A percentile compares a stretch with the other conserved stretches of the same genome.
Conservation (phyloP, 1,140 invertebrate genomes). For the Leptonema lineaticorne region DNA sequence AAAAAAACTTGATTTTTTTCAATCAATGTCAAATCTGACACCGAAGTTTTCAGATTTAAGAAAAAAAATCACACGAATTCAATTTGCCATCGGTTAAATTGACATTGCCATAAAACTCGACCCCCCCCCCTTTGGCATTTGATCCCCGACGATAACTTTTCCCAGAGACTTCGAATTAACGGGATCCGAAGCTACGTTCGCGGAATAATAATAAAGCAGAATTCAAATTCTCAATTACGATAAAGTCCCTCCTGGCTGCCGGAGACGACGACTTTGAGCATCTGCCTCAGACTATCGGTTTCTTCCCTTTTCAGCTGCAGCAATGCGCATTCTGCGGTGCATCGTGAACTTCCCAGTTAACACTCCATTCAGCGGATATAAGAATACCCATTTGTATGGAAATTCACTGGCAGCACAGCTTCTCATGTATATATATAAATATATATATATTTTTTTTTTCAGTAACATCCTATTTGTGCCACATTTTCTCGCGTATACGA, state of each 20-base stretch:
- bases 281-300: background rate
- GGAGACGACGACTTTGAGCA: background rate
- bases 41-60: no score
- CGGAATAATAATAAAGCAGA: background rate
- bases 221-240: constrained; percentile 1
- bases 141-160: background rate
- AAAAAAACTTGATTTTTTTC: no score
- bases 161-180: background rate
- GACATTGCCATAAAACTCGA: background rate
- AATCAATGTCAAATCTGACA: no score
- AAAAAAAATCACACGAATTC: no score
- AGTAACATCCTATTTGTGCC: background rate
- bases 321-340: background rate
- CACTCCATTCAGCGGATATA: constrained; percentile 21
- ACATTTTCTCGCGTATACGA: background rate
- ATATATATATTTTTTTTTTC: background rate
- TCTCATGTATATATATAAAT: background rate
- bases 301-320: constrained; percentile 2
- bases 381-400: constrained; percentile 26
- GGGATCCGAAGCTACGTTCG: background rate
- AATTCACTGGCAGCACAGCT: constrained; percentile 1
- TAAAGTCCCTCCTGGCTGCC: background rate
- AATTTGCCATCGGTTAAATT: background rate
- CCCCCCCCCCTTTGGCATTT: background rate
- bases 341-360: constrained; percentile 13